These are phyloP conservation scores for Drosophila monieri DNA, from an alignment of 2,888 invertebrate species.

Conservation along the genomic window DNA sequence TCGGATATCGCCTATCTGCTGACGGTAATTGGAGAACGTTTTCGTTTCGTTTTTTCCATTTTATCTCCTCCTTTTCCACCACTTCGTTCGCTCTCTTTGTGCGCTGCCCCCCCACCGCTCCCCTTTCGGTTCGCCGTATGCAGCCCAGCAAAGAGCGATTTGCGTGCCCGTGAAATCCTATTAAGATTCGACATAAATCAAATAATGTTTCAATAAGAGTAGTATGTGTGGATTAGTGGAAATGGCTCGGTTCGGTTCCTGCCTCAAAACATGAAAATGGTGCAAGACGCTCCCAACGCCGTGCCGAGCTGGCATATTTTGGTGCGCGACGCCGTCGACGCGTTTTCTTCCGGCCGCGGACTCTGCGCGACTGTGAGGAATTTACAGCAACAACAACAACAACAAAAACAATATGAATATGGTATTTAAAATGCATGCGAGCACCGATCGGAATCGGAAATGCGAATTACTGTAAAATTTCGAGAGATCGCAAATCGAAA, in stretches of 20 bases:
- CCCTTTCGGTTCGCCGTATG: slow-evolving; percentile 7
- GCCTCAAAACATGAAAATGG: slow-evolving; percentile 64
- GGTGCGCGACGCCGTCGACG: slow-evolving; percentile 67
- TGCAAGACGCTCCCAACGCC: slow-evolving; percentile 72
- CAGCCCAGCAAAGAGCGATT: slow-evolving; percentile 38
- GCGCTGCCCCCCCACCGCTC: slow-evolving; percentile 43
- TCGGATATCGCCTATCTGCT: slow-evolving; percentile 72
- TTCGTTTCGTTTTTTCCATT: slow-evolving; percentile 65
- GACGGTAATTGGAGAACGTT: slow-evolving; percentile 82
- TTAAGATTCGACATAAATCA: slow-evolving; percentile 26
- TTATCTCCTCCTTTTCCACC: slow-evolving; percentile 74
- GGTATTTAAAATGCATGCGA: slow-evolving; percentile 34
- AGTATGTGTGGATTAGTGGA: slow-evolving; percentile 39
- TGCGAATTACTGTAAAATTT: slow-evolving; percentile 20
- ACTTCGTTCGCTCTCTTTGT: slow-evolving; percentile 69
- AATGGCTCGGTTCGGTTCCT: slow-evolving; percentile 19
- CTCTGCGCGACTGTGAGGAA: slow-evolving; percentile 59
- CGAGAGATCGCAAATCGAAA: slow-evolving; percentile 3
- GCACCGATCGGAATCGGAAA: slow-evolving; percentile 23
- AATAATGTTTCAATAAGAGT: slow-evolving; percentile 25
- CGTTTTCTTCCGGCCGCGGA: slow-evolving; percentile 66
- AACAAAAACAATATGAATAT: slow-evolving; percentile 56
- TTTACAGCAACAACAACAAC: slow-evolving; percentile 66
- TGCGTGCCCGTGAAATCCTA: slow-evolving; percentile 58
- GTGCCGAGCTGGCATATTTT: slow-evolving; percentile 79